Conservation (phyloP, 2,888 invertebrate genomes). For the Drosophila leonis region DNA sequence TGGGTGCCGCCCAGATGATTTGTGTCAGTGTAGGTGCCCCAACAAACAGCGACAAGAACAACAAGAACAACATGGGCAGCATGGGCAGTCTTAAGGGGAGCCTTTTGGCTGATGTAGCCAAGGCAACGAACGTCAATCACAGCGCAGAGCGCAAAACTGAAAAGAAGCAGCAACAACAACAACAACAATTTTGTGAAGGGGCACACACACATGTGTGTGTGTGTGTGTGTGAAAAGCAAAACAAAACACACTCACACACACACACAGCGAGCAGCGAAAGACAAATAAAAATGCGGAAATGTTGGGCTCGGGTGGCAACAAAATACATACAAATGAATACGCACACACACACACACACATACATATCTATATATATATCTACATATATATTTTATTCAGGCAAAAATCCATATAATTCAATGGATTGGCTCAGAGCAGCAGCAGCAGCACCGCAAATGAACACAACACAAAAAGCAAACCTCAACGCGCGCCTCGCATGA, state of each 20-base stretch:
- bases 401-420: slow-evolving; percentile 77
- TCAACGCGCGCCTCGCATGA: slow-evolving; percentile 55
- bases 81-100: slow-evolving; percentile 45
- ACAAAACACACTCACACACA: slow-evolving; percentile 55
- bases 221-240: slow-evolving; percentile 48
- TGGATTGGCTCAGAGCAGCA: slow-evolving; percentile 63
- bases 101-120: slow-evolving; percentile 54
- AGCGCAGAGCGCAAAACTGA: slow-evolving; percentile 55
- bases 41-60: slow-evolving; percentile 31
- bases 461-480: slow-evolving; percentile 66
- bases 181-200: slow-evolving; percentile 20
- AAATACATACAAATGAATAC: slow-evolving; percentile 21
- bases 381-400: slow-evolving; percentile 63
- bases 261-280: slow-evolving; percentile 19
- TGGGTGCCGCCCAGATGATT: slow-evolving; percentile 85
- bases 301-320: slow-evolving; percentile 52
- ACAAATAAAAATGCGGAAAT: slow-evolving; percentile 59
- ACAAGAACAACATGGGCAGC: slow-evolving; percentile 12
- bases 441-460: slow-evolving; percentile 52
- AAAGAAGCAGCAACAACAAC: slow-evolving; percentile 39
- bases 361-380: slow-evolving; percentile 1
- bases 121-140: slow-evolving; percentile 72
- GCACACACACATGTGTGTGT: slow-evolving; percentile 16
- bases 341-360: slow-evolving; percentile 14
- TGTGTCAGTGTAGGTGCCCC: slow-evolving; percentile 69